Base-by-base conservation (phyloP, 1,140 invertebrate species). In the Phthorimaea operculella region DNA sequence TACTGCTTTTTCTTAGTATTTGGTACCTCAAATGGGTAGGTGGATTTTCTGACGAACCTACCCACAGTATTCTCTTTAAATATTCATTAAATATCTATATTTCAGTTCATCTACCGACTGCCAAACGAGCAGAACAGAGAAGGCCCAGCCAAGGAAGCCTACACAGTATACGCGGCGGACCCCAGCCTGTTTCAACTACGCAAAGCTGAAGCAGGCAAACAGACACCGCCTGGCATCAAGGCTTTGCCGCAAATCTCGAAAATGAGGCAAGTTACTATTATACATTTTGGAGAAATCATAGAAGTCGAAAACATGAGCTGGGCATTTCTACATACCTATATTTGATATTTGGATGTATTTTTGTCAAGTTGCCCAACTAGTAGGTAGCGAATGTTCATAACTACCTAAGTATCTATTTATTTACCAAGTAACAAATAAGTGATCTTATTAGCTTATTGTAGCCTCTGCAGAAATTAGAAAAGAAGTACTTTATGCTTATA, bases 41-140 rank as follows among this genome's bases (percentile, higher is more conserved):
- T n/a, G n/a, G n/a, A n/a, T n/a, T n/a, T n/a, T n/a, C n/a, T n/a
- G n/a, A n/a, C n/a, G n/a, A n/a, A n/a, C n/a, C 6, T 4, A 28
- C 21, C 21, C 21, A 28, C 21, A 28, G 21, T 28, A 28, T 28
- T 28, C 21, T 28, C 11, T 42, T 2, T 42, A 9, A 42, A 36
- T 36, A 12, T 36, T 8, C 7, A 7, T 36, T 36, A 45, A 6
- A 45, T 45, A 36, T 21, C 15, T 54, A 28, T 12, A 28, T 76
- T 73, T 12, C 60, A 91, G 90, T 90, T 94, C 28, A 94, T 94
- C 72, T 93, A 93, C 66, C 87, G 92, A 3, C 77, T 94, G 42
- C 92, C 92, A 14, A 92, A 92, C 0, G 83, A 92, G 48, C 89
- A 89, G 61, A 82, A 80, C 59, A 91, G 91, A 65, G 89, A 89